Evolutionary conservation across 1,140 invertebrate species (phyloP), one percentile per base, ranked within the genome.

Genomic region (Dinoponera quadriceps): DNA sequence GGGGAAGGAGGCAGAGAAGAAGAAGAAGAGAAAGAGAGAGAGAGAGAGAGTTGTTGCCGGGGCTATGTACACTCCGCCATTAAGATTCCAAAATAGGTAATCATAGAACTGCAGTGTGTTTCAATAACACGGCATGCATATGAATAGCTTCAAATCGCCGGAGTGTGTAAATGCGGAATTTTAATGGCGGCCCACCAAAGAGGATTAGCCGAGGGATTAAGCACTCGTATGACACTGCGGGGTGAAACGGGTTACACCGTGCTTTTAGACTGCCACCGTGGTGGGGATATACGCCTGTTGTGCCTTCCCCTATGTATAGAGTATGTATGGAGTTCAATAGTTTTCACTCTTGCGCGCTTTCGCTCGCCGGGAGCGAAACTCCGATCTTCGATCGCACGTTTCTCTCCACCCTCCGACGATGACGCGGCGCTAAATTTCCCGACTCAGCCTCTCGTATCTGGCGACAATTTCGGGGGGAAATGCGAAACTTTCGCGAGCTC

Each of bases 101-200:
- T n/a, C 44, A 9, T 44, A 44, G 5, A 68, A 68, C 20, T 78
- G 20, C 20, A 22, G 7, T 38, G 63, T 25, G 38, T 69, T 57
- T 78, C 22, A 38, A 57, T 69, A 69, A 69, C 63, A 13, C 33
- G 20, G 16, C 22, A 54, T 69, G 48, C 25, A 51, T 57, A 27
- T 20, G 22, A 78, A 69, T 69, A 55, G 18, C 22, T 69, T 69
- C 3, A 57, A 69, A 25, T 33, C 54, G 16, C 38, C 68, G 16
- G 11, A n/a, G 49, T 33, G 27, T 49, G 49, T 78, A 78, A 38
- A 78, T 55, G 29, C n/a, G 20, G 11, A 55, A 78, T 54, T 78
- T 55, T 55, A 55, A 78, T 55, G 27, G 4, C 22, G 3, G 22
- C 25, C n/a, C 2, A 57, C 27, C 7, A 2, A 20, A 77, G 27